Conservation (phyloP, 2,888 invertebrate genomes). For the Helicoverpa assulta region DNA sequence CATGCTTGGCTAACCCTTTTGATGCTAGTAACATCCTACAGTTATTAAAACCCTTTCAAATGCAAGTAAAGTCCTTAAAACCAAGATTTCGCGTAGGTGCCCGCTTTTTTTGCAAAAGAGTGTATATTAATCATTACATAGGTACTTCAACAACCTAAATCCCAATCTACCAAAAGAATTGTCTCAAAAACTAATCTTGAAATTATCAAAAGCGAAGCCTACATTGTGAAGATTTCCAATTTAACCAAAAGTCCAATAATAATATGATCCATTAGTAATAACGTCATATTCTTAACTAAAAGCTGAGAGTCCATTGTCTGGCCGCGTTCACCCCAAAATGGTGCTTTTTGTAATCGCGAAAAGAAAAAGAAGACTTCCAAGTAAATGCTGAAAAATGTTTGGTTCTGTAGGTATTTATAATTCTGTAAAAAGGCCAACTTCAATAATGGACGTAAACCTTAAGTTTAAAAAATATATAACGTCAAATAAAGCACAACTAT, state of each 20-base stretch:
- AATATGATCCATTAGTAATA: constrained; percentile 68
- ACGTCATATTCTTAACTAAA: constrained; percentile 63
- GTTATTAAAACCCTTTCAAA: too few species aligned
- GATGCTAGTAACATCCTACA: too few species aligned
- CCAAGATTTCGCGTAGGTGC: too few species aligned
- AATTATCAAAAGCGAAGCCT: constrained; percentile 18
- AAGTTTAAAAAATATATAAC: too few species aligned
- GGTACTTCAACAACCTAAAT: not conserved
- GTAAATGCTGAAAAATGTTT: not conserved
- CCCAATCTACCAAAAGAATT: constrained; percentile 7
- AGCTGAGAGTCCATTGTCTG: constrained; percentile 66
- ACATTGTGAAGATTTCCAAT: constrained; percentile 34
- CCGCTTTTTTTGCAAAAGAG: too few species aligned
- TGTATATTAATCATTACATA: too few species aligned
- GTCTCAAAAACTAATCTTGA: constrained; percentile 13
- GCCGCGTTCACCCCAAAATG: constrained; percentile 64
- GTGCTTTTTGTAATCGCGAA: constrained; percentile 63
- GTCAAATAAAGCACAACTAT: too few species aligned
- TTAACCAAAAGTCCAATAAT: constrained; percentile 28
- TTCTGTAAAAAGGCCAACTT: not conserved
- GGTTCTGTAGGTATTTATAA: constrained; percentile 14
- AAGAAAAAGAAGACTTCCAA: constrained; percentile 57
- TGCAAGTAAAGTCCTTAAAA: too few species aligned
- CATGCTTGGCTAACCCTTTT: too few species aligned
- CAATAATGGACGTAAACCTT: too few species aligned